Evolutionary conservation across 2,888 invertebrate genomes (phyloP), one percentile per base, ranked within the genome.

Genomic region (Cheilosia impressa): DNA sequence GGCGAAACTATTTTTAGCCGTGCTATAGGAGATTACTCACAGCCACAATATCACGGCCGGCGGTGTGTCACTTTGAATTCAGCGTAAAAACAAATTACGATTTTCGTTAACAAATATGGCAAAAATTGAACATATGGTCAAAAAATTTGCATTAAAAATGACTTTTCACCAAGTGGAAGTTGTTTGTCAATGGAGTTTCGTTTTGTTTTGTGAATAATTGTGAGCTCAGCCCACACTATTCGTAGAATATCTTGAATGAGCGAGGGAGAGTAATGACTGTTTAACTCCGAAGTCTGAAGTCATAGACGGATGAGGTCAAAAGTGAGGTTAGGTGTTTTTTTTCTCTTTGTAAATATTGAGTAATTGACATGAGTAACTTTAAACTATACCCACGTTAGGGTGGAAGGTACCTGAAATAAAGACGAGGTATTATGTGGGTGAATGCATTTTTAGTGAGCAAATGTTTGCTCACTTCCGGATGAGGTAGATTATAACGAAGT

Each of bases 71-170:
- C 38, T 55, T 77, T 17, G 69, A 77, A 62, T 69, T 77, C 53
- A 24, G 45, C 38, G 68, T 60, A 77, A 77, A 55, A 38, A 60
- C 15, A 38, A 69, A 68, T 62, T 53, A 82, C 52, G 31, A 31
- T 9, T 22, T 15, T 45, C 19, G 34, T 41, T 19, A 5, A 68
- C 83, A 62, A 73, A 73, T 78, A 78, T 83, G 83, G 78, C 38
- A 34, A 38, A 63, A 62, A 75, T 75, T 73, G 31, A 75, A 68
- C 73, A 73, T 80, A 75, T 80, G 80, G 80, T 81, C 69, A 65
- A 17, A 52, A 76, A 81, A 75, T 76, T 81, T 81, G 69, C 75
- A 81, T 81, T 80, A 2, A 47, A 27, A 41, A 41, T 60, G 5
- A 69, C 19, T 43, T 53, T 53, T 53, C n/a, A n/a, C 24, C 17